phyloP scores from a whole-genome alignment of 2,797 vertebrate species.

The Calcarius lapponicus region DNA sequence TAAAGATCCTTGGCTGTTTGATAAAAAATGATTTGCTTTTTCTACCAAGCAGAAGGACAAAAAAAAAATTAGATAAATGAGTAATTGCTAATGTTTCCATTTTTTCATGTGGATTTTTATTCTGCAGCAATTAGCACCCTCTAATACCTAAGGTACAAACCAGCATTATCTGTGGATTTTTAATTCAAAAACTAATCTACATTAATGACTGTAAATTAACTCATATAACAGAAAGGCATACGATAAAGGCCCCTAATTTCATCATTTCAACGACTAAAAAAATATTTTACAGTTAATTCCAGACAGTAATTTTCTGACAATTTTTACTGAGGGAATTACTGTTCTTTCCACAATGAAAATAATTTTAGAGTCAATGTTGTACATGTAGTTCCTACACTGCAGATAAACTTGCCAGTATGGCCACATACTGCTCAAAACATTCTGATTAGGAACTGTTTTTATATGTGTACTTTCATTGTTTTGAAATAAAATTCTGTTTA shows the following conservation, averaged over 20 bases:
- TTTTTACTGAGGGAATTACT: background rate
- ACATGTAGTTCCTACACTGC: background rate
- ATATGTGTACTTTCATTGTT: background rate
- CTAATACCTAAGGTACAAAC: background rate
- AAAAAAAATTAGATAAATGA: background rate
- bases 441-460: background rate
- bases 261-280: background rate
- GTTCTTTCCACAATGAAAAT: background rate
- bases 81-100: background rate
- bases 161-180: background rate
- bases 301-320: background rate
- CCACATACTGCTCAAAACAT: background rate
- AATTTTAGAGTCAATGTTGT: background rate
- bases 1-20: conserved; percentile 58
- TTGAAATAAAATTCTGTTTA: background rate
- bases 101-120: background rate
- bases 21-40: conserved; percentile 67
- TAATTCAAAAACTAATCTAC: background rate
- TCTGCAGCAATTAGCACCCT: background rate
- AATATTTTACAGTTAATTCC: background rate
- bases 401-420: background rate
- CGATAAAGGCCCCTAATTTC: background rate
- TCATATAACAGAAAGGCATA: background rate
- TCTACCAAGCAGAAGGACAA: conserved; percentile 16
- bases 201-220: background rate